Evolutionary conservation across 2,113 vertebrate species (phyloP).

Genomic region (Eulemur rufifrons): DNA sequence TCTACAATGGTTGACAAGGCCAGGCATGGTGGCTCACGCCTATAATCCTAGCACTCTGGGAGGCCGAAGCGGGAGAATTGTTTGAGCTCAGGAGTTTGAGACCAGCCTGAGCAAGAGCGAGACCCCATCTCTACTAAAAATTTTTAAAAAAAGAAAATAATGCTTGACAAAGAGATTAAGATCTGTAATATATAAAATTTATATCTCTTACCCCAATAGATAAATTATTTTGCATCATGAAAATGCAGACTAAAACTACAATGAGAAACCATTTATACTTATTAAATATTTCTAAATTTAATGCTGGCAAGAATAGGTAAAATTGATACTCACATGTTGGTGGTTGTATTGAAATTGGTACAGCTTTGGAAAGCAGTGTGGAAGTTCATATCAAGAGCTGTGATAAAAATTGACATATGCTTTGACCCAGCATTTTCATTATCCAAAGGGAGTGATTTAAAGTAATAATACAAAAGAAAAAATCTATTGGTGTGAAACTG

Average conservation of each 20-base stretch:
- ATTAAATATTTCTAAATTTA: neutral
- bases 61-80: too few relatives aligned
- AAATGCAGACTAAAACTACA: neutral
- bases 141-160: neutral
- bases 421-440: slow-evolving; percentile 42
- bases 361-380: neutral
- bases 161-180: neutral
- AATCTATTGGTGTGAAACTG: neutral
- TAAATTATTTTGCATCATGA: neutral
- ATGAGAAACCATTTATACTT: neutral
- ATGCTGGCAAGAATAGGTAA: neutral
- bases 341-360: neutral
- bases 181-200: slow-evolving; percentile 1
- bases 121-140: too few relatives aligned
- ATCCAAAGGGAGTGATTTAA: neutral
- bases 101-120: too few relatives aligned
- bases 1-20: neutral
- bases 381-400: neutral
- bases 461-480: neutral
- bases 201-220: neutral
- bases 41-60: too few relatives aligned
- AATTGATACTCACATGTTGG: neutral
- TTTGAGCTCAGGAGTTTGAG: too few relatives aligned
- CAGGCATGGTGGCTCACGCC: too few relatives aligned
- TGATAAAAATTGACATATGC: neutral